Base-by-base conservation (phyloP, 2,113 vertebrate species). In the Oriolus oriolus region DNA sequence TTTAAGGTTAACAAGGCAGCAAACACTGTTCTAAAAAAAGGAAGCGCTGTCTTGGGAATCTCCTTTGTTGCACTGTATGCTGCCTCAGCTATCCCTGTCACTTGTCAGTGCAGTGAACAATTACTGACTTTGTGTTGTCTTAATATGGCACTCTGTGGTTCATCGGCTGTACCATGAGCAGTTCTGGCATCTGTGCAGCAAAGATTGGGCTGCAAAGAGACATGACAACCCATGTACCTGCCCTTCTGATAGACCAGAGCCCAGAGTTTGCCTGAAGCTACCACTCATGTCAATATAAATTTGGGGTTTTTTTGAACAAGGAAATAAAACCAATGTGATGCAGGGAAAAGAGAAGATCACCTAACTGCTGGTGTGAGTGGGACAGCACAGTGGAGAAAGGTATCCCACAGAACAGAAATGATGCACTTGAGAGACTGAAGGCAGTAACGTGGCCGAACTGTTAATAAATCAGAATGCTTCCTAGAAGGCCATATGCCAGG, bases 141-240 rank as follows among this genome's bases (percentile, higher is more conserved):
- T 45, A 70, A 17, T 35, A 18, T 7, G 30, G 30, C 44, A n/a
- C 16, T 4, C 47, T 44, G 45, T 22, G 24, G 14, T 16, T 70
- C 81, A 64, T 49, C 39, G 89, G 14, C 27, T 78, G 35, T 17
- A 37, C 41, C 52, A 8, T 37, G 57, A 75, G 33, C 70, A n/a
- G 13, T 31, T 71, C 87, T 87, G 74, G 41, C 41, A 56, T 18
- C 64, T 44, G 24, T 60, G 41, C 44, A 76, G 52, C 44, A 71
- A 41, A 52, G 41, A 22, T 0, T 27, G 69, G 35, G 84, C 69
- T 79, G 57, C 50, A 85, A 6, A 3, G 17, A 56, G 61, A n/a
- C 10, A 13, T 23, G 4, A 7, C 59, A 66, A 28, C 16, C 6
- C 28, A 3, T 0, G 0, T 45, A 42, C 54, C 16, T 50, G 16